Evolutionary conservation across 2,113 vertebrate species (phyloP), one percentile per base, ranked within the genome.

Genomic region (Callipepla californica): DNA sequence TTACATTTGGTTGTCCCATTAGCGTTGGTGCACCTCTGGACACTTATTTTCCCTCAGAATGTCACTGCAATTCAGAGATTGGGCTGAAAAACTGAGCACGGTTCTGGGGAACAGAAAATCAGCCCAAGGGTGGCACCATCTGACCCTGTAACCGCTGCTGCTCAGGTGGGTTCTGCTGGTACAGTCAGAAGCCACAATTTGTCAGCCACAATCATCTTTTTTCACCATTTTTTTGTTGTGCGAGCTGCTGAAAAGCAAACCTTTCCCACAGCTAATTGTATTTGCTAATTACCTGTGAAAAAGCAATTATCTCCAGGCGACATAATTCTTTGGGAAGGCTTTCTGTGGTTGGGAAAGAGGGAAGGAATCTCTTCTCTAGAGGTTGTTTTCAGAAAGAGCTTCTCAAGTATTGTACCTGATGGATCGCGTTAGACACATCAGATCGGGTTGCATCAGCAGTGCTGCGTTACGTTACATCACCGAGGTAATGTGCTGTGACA

Each of bases 201-300:
- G 42, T 85, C 90, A 94, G 22, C 55, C 73, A 9, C 36, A 48
- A 80, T 87, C 19, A 36, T n/a, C 62, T 73, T 5, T 53, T 80
- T 66, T 30, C 65, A 28, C 26, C 11, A 2, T 30, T 80, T 62
- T 48, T 21, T 47, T 51, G 8, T 50, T 6, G 2, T 70, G 48
- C n/a, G 42, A 88, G 32, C 77, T 92, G 92, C 80, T 92, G 83
- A 76, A 92, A 88, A 88, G 76, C 89, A 95, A 93, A 92, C 14
- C 80, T 95, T 96, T 81, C 82, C 70, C 62, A 47, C 80, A 92
- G 42, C 78, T 95, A 94, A 93, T 94, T 77, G 70, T 92, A 50
- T 94, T 87, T 93, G 58, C 80, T 95, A 97, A 96, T 96, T 90
- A 96, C 63, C 88, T 95, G 85, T 89, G 94, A 86, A 95, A 95